Evolutionary conservation across 2,888 invertebrate genomes (phyloP), one percentile per base, ranked within the genome.

Genomic region (Phortica okadai): DNA sequence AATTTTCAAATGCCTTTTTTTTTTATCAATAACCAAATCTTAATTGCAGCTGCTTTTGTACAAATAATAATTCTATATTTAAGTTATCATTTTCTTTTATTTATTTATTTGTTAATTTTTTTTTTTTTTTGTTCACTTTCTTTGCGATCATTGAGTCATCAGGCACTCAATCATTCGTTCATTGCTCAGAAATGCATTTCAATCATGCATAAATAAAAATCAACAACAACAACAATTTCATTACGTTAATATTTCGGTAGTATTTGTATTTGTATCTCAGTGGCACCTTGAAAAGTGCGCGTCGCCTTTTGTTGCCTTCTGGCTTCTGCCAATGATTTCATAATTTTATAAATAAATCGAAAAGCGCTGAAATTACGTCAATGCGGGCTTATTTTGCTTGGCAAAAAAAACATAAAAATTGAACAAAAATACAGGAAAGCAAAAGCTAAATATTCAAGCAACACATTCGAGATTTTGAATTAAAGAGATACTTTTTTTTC

Each of bases 311-410:
- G 76, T 80, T 76, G 74, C 77, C 77, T 76, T 74, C 42, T 42
- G 73, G 44, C 33, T 50, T 73, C 76, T 76, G 69, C 76, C 67
- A 83, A 86, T 83, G 88, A 85, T 85, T 88, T 88, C 88, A 85
- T 85, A 88, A 86, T 84, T 88, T 81, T 88, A 86, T 83, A 88
- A 86, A 85, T 88, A 85, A 77, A 78, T 77, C 76, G 66, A 76
- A 78, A 76, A 75, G 78, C 78, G 77, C 74, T 78, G 76, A 76
- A 78, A 85, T 85, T 85, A 84, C 85, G 85, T 85, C 85, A 85
- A 85, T 85, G 88, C 81, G 6, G 25, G 25, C 10, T 25, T 62
- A 33, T 41, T 14, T 50, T 1, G 14, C 25, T 88, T 87, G 85
- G 87, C 88, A 85, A 88, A 87, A 56, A 50, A 25, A 54, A 33